A percentile compares a stretch with the other conserved stretches of the same genome.
These are phyloP conservation scores for Liopterus haemorrhoidalis DNA, from an alignment of 2,888 invertebrate species.

Conservation along the genomic window DNA sequence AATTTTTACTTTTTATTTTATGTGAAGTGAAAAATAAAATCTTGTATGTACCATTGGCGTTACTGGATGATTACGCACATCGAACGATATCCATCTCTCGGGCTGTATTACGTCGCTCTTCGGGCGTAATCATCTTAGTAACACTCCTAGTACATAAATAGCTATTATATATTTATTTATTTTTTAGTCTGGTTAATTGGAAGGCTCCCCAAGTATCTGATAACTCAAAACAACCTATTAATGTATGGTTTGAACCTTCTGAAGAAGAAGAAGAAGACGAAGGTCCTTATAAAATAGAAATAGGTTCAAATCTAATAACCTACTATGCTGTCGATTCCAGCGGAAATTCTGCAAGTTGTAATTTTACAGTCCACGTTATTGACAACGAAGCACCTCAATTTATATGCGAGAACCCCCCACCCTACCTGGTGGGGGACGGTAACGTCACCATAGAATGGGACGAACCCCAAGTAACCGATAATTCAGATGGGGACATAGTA, in stretches of 20 bases:
- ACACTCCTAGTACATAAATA: no score
- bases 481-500: constrained; percentile 45
- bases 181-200: constrained; percentile 54
- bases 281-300: constrained; percentile 45
- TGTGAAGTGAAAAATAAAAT: no score
- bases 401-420: constrained; percentile 56
- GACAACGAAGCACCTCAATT: constrained; percentile 54
- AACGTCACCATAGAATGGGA: constrained; percentile 52
- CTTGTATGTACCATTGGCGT: no score
- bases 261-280: constrained; percentile 11
- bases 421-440: constrained; percentile 42
- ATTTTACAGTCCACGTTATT: constrained; percentile 53
- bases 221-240: constrained; percentile 53
- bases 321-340: constrained; percentile 58
- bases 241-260: constrained; percentile 53
- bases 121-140: no score
- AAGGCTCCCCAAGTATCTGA: constrained; percentile 47
- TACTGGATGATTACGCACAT: no score
- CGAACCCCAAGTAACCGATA: constrained; percentile 55
- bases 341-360: constrained; percentile 56
- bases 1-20: no score
- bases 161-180: no score
- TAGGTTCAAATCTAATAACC: constrained; percentile 54
- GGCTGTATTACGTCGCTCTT: no score
- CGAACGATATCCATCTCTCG: no score